Base-by-base conservation (phyloP, 2,113 vertebrate species). In the Eptesicus fuscus region DNA sequence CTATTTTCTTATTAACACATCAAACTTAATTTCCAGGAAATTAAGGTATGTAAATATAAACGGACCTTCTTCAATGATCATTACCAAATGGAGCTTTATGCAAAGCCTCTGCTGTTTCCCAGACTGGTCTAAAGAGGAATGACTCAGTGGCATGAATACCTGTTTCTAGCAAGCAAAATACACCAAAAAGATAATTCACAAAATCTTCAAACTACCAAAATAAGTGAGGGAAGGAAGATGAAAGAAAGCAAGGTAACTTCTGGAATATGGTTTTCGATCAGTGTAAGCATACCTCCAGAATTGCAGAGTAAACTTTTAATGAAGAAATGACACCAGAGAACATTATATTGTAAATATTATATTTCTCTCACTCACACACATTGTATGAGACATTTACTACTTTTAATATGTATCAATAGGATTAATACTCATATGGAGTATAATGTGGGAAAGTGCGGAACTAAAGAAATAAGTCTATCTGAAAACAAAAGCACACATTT, bases 391-490 rank as follows among this genome's bases (percentile, higher is more conserved):
- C 82, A 94, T 93, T 85, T 88, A 97, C 92, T 95, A 96, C 90
- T 96, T 95, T 96, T 96, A 89, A 97, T 96, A 90, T 87, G 94
- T 94, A 98, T 88, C 93, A 95, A 97, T 90, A 97, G 94, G 95
- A 97, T 97, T 97, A 96, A 98, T 96, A 97, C 90, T 97, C 97
- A 61, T 95, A 97, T 40, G 93, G 89, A 98, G 40, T 83, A 98
- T 49, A 71, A 97, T 74, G 63, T 91, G 83, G 95, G 96, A 97
- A 98, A 97, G 95, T 83, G 93, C 95, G 95, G 94, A 97, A 97
- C 96, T 96, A 97, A 96, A 97, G 97, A 97, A 98, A 47, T 96
- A 98, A 94, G 86, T 94, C 89, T 97, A 97, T 87, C 86, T 96
- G 94, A 97, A 97, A 98, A 98, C 88, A 96, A 95, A 95, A 88